A percentile compares a stretch with the other conserved stretches of the same genome.
phyloP scores from a whole-genome alignment of 2,888 invertebrate genomes.

The Amaurobius ferox region DNA sequence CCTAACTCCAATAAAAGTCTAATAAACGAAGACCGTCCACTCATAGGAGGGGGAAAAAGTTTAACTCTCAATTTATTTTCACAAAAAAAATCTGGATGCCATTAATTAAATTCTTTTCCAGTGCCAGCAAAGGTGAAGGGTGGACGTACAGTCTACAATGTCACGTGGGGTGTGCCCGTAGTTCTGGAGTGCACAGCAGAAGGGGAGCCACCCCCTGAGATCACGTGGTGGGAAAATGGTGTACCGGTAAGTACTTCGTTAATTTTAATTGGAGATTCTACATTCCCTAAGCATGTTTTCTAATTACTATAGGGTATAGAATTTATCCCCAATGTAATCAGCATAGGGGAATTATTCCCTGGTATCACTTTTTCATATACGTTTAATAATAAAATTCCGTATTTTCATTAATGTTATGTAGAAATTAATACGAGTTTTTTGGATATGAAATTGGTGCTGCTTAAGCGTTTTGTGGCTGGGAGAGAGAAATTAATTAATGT shows the following conservation, averaged over 20 bases:
- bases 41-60: slow-evolving; percentile 21
- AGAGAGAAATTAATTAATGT: no score
- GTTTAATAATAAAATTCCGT: not conserved
- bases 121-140: slow-evolving; percentile 73
- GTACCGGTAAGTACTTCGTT: slow-evolving; percentile 68
- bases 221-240: slow-evolving; percentile 74
- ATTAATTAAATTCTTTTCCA: slow-evolving; percentile 71
- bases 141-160: slow-evolving; percentile 73
- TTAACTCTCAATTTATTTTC: slow-evolving; percentile 5
- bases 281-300: slow-evolving; percentile 9
- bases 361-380: not conserved
- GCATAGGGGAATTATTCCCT: not conserved
- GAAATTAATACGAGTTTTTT: not conserved
- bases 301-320: not conserved
- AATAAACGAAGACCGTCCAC: slow-evolving; percentile 45
- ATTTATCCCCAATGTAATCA: not conserved
- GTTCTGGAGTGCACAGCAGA: slow-evolving; percentile 75
- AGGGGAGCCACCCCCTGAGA: slow-evolving; percentile 75
- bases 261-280: slow-evolving; percentile 22
- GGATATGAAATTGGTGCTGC: no score
- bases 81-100: slow-evolving; percentile 29
- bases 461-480: no score
- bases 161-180: slow-evolving; percentile 73
- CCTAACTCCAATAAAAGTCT: slow-evolving; percentile 55
- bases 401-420: not conserved